These are phyloP conservation scores for Cosmopolites sordidus DNA, from an alignment of 2,888 invertebrate species.

Conservation along the genomic window DNA sequence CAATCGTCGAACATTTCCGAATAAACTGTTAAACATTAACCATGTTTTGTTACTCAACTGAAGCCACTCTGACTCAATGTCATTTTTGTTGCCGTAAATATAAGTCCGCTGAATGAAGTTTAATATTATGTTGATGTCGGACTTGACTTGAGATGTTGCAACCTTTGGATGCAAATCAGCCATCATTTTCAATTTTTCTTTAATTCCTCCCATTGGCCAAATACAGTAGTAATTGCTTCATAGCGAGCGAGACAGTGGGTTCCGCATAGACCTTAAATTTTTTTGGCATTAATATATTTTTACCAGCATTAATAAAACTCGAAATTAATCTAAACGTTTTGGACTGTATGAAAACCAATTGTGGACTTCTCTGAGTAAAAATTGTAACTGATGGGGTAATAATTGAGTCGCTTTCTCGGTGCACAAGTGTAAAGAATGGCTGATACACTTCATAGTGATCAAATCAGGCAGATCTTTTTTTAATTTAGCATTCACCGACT, in stretches of 20 bases:
- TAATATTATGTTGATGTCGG: constrained; percentile 13
- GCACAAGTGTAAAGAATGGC: too few relatives aligned
- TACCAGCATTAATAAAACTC: neutral
- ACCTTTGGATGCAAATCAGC: constrained; percentile 16
- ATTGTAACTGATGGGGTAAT: neutral
- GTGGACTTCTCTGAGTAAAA: neutral
- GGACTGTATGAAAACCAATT: too few relatives aligned
- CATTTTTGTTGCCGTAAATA: constrained; percentile 11
- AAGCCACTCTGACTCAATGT: constrained; percentile 11
- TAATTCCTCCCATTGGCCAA: neutral
- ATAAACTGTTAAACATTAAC: neutral
- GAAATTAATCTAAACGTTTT: neutral
- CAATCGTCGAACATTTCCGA: constrained; percentile 4
- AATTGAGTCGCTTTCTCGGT: neutral
- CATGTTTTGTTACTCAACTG: constrained; percentile 9
- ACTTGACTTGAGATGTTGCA: constrained; percentile 17
- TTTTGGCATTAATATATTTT: neutral
- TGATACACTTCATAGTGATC: neutral
- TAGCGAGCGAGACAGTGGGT: neutral
- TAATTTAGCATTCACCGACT: constrained; percentile 28
- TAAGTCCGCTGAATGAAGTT: constrained; percentile 9
- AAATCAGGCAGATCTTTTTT: constrained; percentile 23
- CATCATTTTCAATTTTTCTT: constrained; percentile 8
- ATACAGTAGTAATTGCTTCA: neutral
- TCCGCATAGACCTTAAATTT: neutral